These are phyloP conservation scores for Holotrichia oblita DNA, from an alignment of 1,140 invertebrate species.

Conservation along the genomic window DNA sequence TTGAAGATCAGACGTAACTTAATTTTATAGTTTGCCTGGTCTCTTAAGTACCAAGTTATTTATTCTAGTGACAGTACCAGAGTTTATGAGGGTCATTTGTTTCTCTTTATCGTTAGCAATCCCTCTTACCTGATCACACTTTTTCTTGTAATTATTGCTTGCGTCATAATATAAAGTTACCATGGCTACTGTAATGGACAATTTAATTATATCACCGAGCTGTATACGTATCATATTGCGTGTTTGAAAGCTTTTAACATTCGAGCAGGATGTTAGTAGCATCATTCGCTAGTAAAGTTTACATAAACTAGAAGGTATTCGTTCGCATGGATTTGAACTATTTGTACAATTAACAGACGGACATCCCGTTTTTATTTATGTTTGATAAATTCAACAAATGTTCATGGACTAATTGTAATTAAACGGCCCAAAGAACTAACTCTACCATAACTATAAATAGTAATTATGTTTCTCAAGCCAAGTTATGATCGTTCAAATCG, in stretches of 20 bases:
- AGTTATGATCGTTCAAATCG: neutral
- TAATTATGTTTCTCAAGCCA: conserved; percentile 9
- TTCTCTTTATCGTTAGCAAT: no score
- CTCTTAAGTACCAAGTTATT: no score
- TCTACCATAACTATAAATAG: conserved; percentile 5
- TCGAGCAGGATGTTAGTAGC: neutral
- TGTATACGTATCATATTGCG: neutral
- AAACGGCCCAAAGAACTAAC: neutral
- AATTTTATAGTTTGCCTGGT: no score
- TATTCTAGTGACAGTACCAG: no score
- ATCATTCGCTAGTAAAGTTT: neutral
- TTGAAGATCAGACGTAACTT: no score
- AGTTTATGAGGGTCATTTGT: no score
- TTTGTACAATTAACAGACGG: neutral
- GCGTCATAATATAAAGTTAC: no score
- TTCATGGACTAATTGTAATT: neutral
- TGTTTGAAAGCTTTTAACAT: neutral
- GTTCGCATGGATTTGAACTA: neutral
- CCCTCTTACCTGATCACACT: no score
- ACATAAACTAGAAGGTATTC: neutral
- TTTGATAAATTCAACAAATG: neutral
- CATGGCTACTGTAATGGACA: neutral
- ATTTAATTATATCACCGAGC: neutral
- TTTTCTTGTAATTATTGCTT: no score
- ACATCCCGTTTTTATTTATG: neutral